Evolutionary conservation across 2,888 invertebrate species (phyloP).

Genomic region (Abscondita cerata): DNA sequence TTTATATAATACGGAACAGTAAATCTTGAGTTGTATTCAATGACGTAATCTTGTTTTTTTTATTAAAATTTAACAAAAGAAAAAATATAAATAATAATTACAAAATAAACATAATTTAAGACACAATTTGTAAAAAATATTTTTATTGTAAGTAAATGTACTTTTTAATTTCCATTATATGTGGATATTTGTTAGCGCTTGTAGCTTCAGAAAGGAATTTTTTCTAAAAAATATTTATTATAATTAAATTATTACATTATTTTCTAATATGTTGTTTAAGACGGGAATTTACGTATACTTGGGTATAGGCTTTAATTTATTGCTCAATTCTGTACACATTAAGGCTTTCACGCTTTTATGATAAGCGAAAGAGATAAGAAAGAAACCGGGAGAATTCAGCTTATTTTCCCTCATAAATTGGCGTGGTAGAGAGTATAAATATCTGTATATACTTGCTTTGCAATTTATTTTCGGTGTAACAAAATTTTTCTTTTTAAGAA

Average conservation of each 20-base stretch:
- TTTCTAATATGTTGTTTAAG: conserved; percentile 6
- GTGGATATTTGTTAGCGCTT: too few relatives aligned
- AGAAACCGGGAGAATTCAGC: conserved; percentile 19
- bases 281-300: conserved; percentile 4
- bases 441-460: conserved; percentile 12
- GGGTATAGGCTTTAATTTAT: conserved; percentile 14
- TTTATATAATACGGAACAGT: too few relatives aligned
- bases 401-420: conserved; percentile 17
- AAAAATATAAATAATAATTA: too few relatives aligned
- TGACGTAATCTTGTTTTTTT: too few relatives aligned
- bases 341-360: conserved; percentile 15
- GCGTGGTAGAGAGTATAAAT: conserved; percentile 10
- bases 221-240: conserved; percentile 1
- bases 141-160: too few relatives aligned
- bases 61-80: too few relatives aligned
- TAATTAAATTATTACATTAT: conserved; percentile 5
- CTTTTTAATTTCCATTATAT: too few relatives aligned
- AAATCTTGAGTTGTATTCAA: too few relatives aligned
- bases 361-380: conserved; percentile 17
- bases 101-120: too few relatives aligned
- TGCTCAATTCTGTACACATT: conserved; percentile 15
- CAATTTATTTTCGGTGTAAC: conserved; percentile 8
- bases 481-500: not conserved
- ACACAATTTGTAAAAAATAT: too few relatives aligned
- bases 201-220: too few relatives aligned